Conservation (phyloP, 2,797 vertebrate species). For the Mormyrops attenuatus region DNA sequence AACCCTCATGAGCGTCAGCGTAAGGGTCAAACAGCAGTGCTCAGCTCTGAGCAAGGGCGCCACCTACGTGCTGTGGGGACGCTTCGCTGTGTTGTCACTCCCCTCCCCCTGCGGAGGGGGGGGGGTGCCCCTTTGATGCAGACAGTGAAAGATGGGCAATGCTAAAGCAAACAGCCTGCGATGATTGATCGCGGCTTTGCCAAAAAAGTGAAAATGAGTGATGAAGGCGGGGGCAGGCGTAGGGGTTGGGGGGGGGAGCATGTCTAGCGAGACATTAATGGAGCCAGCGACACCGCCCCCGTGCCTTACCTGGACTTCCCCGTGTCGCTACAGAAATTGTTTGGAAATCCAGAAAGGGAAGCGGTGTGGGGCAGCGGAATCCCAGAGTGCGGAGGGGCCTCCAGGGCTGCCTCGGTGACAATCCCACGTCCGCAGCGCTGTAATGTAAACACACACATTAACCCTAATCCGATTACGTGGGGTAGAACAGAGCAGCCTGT, state of each 20-base stretch:
- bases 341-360: slow-evolving; percentile 6
- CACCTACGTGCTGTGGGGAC: not conserved
- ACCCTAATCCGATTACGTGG: slow-evolving; percentile 4
- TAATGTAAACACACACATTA: slow-evolving; percentile 27
- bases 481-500: not conserved
- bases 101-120: slow-evolving; percentile 39
- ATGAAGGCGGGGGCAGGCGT: slow-evolving; percentile 38
- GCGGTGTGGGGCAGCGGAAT: slow-evolving; percentile 10
- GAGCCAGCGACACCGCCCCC: slow-evolving; percentile 21
- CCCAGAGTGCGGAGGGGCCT: not conserved
- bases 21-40: not conserved
- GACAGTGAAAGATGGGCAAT: slow-evolving; percentile 50
- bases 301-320: slow-evolving; percentile 22
- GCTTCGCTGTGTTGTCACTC: slow-evolving; percentile 8
- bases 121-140: slow-evolving; percentile 46
- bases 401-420: not conserved
- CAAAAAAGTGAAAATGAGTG: slow-evolving; percentile 51
- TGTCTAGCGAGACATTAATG: slow-evolving; percentile 30
- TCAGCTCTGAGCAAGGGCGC: not conserved
- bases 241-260: slow-evolving; percentile 31
- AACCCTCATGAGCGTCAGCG: slow-evolving; percentile 25
- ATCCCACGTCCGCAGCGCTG: not conserved
- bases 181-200: slow-evolving; percentile 47
- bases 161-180: slow-evolving; percentile 47
- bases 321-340: slow-evolving; percentile 11